Conservation (phyloP, 2,797 vertebrate species). For the Lagocephalus sceleratus region DNA sequence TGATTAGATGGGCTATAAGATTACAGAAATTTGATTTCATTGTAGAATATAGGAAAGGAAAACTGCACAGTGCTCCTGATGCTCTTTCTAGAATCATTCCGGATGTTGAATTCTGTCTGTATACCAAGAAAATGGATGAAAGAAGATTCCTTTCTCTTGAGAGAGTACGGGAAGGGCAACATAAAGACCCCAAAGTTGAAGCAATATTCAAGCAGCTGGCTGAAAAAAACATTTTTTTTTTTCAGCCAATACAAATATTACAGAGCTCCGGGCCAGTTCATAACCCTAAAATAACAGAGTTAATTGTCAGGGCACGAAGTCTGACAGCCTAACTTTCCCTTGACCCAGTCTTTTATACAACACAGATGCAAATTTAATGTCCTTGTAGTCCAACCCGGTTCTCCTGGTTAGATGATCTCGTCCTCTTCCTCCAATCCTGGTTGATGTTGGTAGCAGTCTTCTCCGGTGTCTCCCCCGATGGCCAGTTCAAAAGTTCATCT, state of each 20-base stretch:
- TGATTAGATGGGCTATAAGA: constrained; percentile 6
- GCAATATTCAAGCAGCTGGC: background rate
- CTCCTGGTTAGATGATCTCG: background rate
- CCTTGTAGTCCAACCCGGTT: background rate
- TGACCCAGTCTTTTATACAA: too few species aligned
- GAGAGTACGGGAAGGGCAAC: constrained; percentile 2
- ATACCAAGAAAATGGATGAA: background rate
- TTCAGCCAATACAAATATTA: background rate
- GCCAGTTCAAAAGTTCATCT: too few species aligned
- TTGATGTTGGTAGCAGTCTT: too few species aligned
- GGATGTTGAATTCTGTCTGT: background rate
- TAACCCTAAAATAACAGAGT: too few species aligned
- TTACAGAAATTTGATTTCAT: constrained; percentile 13
- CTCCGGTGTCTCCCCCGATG: too few species aligned
- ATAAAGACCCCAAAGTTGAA: background rate
- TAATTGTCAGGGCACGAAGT: too few species aligned
- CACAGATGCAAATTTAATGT: background rate
- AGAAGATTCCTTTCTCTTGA: background rate
- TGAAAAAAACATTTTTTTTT: background rate
- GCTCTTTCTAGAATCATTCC: background rate
- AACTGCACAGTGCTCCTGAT: too few species aligned
- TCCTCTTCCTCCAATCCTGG: too few species aligned
- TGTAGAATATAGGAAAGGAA: constrained; percentile 17
- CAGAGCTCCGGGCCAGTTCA: too few species aligned
- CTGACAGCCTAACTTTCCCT: too few species aligned